phyloP scores from a whole-genome alignment of 2,113 vertebrate species.

The Leucopsar rothschildi region DNA sequence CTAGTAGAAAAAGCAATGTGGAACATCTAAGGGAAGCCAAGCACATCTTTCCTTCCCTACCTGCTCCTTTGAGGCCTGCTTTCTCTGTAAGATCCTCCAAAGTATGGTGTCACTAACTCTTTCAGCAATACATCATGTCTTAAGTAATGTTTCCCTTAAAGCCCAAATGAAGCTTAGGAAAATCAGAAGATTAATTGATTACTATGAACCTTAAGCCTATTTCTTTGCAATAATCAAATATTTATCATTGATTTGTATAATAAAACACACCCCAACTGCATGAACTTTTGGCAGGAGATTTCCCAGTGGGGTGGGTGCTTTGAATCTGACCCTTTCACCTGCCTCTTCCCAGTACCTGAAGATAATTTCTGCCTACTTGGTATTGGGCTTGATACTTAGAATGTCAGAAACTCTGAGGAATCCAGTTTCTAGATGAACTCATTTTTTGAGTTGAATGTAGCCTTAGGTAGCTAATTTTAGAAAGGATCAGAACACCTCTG shows the following conservation, averaged over 20 bases:
- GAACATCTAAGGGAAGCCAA: neutral
- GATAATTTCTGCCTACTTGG: neutral
- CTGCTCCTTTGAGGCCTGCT: neutral
- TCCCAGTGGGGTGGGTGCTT: neutral
- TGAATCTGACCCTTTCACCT: neutral
- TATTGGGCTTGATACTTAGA: neutral
- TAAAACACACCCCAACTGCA: neutral
- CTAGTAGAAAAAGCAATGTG: neutral
- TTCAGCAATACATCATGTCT: rapidly evolving
- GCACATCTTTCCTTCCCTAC: neutral
- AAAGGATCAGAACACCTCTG: neutral
- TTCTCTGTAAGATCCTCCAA: neutral
- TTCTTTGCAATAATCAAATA: neutral
- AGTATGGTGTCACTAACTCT: neutral
- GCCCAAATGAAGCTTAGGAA: neutral
- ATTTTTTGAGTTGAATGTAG: neutral
- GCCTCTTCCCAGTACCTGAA: neutral
- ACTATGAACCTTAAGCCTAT: neutral
- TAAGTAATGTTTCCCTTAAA: neutral
- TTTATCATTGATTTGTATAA: neutral
- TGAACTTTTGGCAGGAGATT: neutral
- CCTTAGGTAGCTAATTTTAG: neutral
- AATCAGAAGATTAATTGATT: neutral
- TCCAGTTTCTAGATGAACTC: neutral
- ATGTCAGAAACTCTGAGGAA: neutral